Evolutionary conservation across 1,140 invertebrate genomes (phyloP).

Genomic region (Drosophila nigromelanica): DNA sequence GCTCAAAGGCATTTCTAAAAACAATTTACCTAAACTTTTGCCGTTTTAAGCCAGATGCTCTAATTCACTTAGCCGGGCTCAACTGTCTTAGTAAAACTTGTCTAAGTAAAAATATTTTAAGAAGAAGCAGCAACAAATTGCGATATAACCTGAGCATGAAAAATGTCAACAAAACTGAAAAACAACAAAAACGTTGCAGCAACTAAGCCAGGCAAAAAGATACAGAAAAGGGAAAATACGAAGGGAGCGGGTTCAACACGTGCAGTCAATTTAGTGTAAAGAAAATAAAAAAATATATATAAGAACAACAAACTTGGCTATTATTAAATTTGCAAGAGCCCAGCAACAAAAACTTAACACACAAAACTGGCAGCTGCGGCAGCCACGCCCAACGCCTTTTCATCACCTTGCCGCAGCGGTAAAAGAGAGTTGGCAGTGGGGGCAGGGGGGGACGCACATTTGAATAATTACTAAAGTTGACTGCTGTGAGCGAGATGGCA

Average conservation of each 20-base stretch:
- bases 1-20: constrained; percentile 46
- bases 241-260: constrained; percentile 5
- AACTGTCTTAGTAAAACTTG: constrained; percentile 41
- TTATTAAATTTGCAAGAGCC: constrained; percentile 67
- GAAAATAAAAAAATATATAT: not conserved
- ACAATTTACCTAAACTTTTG: constrained; percentile 66
- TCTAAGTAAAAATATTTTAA: constrained; percentile 59
- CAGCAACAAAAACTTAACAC: constrained; percentile 47
- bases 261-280: constrained; percentile 47
- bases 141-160: constrained; percentile 38
- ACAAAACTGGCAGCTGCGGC: constrained; percentile 50
- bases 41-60: constrained; percentile 53
- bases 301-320: constrained; percentile 52
- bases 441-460: constrained; percentile 35
- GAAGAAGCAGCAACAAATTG: constrained; percentile 42
- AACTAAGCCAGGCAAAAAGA: not conserved
- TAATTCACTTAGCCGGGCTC: constrained; percentile 59
- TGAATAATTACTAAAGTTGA: constrained; percentile 79
- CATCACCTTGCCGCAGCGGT: constrained; percentile 46
- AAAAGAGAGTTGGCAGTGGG: not conserved
- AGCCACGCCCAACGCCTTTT: constrained; percentile 44
- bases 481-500: constrained; percentile 8
- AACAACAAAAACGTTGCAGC: constrained; percentile 22
- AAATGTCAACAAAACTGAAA: constrained; percentile 41
- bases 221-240: too few relatives aligned